A percentile compares a stretch with the other conserved stretches of the same genome.
phyloP scores from a whole-genome alignment of 2,113 vertebrate species.

The Xiphias gladius region DNA sequence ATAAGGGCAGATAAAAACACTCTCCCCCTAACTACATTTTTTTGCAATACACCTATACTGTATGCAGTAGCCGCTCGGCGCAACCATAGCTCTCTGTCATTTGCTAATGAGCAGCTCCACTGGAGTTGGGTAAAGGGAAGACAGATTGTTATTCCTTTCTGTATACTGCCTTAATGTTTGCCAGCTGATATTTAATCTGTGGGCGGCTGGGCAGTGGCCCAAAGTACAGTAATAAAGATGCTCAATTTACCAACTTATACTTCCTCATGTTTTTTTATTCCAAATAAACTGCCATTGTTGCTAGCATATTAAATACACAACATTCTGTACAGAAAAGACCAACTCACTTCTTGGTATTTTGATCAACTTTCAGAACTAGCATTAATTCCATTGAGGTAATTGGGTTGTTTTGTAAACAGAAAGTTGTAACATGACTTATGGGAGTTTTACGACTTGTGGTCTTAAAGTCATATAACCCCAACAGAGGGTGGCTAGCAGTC shows the following conservation, averaged over 20 bases:
- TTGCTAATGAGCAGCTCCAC: slow-evolving; percentile 27
- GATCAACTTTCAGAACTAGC: background rate
- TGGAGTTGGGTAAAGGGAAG: slow-evolving; percentile 6
- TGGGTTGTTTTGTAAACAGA: slow-evolving; percentile 20
- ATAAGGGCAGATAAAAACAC: no score
- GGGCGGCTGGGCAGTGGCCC: slow-evolving; percentile 31
- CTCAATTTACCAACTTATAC: slow-evolving; percentile 32
- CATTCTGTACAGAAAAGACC: background rate
- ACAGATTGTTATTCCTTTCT: slow-evolving; percentile 21
- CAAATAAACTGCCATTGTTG: background rate
- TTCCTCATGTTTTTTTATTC: background rate
- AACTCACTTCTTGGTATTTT: background rate
- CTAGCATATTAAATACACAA: no score
- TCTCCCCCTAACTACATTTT: background rate
- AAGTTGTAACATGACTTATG: slow-evolving; percentile 43
- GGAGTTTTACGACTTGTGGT: slow-evolving; percentile 30
- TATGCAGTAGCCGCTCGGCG: background rate
- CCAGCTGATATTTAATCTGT: slow-evolving; percentile 49
- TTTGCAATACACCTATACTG: background rate
- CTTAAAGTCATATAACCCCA: slow-evolving; percentile 23
- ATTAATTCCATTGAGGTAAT: background rate
- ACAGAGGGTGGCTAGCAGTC: slow-evolving; percentile 28
- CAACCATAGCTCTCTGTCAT: slow-evolving; percentile 14
- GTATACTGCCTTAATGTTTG: slow-evolving; percentile 13
- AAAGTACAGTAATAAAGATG: slow-evolving; percentile 48